Percentiles rank a stretch among this genome's conserved stretches.
Conservation (phyloP, 2,797 vertebrate genomes). For the Melanotaenia maccullochi region DNA sequence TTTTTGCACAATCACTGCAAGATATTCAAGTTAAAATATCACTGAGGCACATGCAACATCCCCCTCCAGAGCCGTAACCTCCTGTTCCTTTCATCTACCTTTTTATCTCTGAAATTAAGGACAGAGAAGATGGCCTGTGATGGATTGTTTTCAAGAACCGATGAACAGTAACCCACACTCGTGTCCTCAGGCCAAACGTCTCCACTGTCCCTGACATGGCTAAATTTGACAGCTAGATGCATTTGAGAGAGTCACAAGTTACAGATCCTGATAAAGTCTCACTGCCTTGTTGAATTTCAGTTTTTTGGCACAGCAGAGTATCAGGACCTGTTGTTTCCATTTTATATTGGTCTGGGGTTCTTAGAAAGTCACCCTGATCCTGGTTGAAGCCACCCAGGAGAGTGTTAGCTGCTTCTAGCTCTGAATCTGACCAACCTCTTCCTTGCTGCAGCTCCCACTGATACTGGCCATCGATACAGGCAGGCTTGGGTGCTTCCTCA, state of each 20-base stretch:
- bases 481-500: not conserved
- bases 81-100: not conserved
- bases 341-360: not conserved
- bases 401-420: conserved; percentile 56
- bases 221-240: not conserved
- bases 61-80: conserved; percentile 41
- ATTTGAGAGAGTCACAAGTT: not conserved
- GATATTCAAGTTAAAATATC: not conserved
- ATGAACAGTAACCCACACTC: not conserved
- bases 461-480: not conserved
- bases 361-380: conserved; percentile 1
- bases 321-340: not conserved
- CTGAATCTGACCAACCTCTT: conserved; percentile 38
- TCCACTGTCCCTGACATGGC: too few species aligned
- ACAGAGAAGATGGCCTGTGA: not conserved
- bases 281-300: not conserved
- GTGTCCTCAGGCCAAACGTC: not conserved
- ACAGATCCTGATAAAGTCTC: not conserved
- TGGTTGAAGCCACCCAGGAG: conserved; percentile 39
- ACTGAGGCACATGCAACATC: conserved; percentile 40
- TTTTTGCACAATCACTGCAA: not conserved
- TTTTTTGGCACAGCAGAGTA: not conserved
- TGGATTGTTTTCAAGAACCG: not conserved
- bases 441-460: not conserved
- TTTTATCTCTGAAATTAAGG: not conserved